A percentile compares a stretch with the other conserved stretches of the same genome.
These are phyloP conservation scores for Dendrolimus punctatus DNA, from an alignment of 1,140 invertebrate species.

Conservation along the genomic window DNA sequence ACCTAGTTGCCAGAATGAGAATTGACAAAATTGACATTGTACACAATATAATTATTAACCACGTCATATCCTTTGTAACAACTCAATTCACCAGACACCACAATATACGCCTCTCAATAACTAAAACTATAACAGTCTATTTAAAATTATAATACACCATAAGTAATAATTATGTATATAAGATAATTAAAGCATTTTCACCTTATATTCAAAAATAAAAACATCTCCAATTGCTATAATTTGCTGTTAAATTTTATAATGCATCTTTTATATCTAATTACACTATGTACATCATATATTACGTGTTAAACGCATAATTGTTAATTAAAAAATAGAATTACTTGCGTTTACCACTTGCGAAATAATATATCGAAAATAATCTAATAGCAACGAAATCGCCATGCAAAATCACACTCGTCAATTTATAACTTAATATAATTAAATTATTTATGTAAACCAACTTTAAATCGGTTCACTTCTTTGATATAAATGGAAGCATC, in stretches of 20 bases:
- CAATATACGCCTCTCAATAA: slow-evolving; percentile 34
- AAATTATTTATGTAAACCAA: slow-evolving; percentile 59
- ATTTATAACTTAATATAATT: slow-evolving; percentile 55
- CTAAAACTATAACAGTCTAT: slow-evolving; percentile 70
- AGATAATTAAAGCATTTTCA: slow-evolving; percentile 70
- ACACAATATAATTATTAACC: background rate
- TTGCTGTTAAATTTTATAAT: slow-evolving; percentile 51
- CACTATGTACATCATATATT: slow-evolving; percentile 54
- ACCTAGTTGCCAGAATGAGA: slow-evolving; percentile 14
- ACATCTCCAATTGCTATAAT: slow-evolving; percentile 60
- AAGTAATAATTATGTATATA: slow-evolving; percentile 58
- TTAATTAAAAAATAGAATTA: slow-evolving; percentile 54
- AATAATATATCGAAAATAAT: slow-evolving; percentile 33
- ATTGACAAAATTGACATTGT: background rate
- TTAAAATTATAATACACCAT: slow-evolving; percentile 67
- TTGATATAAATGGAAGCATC: slow-evolving; percentile 71
- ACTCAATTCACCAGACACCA: slow-evolving; percentile 2
- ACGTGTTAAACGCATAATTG: slow-evolving; percentile 46
- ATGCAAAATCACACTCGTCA: slow-evolving; percentile 62
- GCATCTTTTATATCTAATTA: slow-evolving; percentile 45
- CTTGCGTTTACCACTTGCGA: slow-evolving; percentile 45
- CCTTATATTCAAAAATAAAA: slow-evolving; percentile 65
- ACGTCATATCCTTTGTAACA: slow-evolving; percentile 10
- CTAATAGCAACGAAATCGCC: slow-evolving; percentile 61
- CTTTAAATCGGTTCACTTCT: slow-evolving; percentile 64